Base-by-base conservation (phyloP, 2,113 vertebrate genomes). In the Phrynosoma blainvillii region DNA sequence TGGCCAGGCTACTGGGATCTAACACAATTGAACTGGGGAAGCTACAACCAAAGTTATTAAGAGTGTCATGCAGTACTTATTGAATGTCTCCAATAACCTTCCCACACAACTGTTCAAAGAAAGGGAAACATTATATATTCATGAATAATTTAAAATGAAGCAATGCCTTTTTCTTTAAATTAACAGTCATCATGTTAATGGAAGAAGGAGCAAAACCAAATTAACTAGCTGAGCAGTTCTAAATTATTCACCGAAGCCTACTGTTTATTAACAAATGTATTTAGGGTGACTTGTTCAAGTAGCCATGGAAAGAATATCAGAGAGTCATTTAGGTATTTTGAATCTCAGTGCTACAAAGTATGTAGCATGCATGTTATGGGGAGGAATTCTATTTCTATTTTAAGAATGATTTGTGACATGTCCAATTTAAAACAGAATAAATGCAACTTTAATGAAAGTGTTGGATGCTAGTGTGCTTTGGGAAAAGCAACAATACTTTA, bases 11-110 rank as follows among this genome's bases (percentile, higher is more conserved):
- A 66, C 32, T 62, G 42, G 80, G 25, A 27, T 68, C 80, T 16
- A 6, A 68, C 36, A 47, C 27, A 14, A 52, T 52, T 70, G 25
- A 83, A 70, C 40, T 70, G 18, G 30, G 47, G 47, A 32, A 23
- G 47, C 23, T 56, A 54, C 2, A 84, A 84, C 42, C 42, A 54
- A 84, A 27, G 21, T 11, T 5, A 68, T 25, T n/a, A 91, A 73
- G 86, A 92, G 91, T 90, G 90, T n/a, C 91, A 87, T 93, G 91
- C 91, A 90, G 92, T 92, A 93, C 91, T 62, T 62, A 62, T 90
- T 93, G 93, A 96, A 92, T 93, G 93, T 93, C 93, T 88, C 56
- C 85, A 80, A 91, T 89, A 54, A 89, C 86, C 91, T 95, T 95
- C 92, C 89, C 40, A 84, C 40, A 84, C 84, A 92, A 91, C 93